These are phyloP conservation scores for Nothobranchius kuhntae DNA, from an alignment of 2,113 vertebrate species.

Conservation along the genomic window DNA sequence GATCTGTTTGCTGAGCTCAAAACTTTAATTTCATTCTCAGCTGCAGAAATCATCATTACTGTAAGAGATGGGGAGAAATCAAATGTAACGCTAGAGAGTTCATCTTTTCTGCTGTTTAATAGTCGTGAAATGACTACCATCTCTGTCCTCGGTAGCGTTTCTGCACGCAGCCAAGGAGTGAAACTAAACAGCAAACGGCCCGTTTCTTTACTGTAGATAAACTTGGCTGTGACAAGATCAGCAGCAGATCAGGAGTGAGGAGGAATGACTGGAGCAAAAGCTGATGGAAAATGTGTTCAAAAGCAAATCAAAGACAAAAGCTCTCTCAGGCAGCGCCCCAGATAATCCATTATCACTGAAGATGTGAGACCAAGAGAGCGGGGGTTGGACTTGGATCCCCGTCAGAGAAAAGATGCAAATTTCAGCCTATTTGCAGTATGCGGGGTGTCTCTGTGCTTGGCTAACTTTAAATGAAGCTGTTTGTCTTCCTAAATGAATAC, in stretches of 20 bases:
- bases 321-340: conserved; percentile 35
- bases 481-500: conserved; percentile 71
- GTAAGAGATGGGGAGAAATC: conserved; percentile 31
- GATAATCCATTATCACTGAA: conserved; percentile 58
- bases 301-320: conserved; percentile 54
- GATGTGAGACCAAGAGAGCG: conserved; percentile 27
- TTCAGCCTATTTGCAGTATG: conserved; percentile 44
- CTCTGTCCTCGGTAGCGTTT: conserved; percentile 2
- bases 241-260: conserved; percentile 30
- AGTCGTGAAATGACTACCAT: conserved; percentile 35
- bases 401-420: conserved; percentile 54
- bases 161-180: conserved; percentile 19
- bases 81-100: conserved; percentile 22
- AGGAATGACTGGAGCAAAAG: conserved; percentile 34
- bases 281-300: conserved; percentile 36
- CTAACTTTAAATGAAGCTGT: conserved; percentile 68
- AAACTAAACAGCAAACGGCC: conserved; percentile 35
- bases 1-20: conserved; percentile 23
- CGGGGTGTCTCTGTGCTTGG: conserved; percentile 55
- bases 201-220: conserved; percentile 35
- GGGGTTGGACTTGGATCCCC: conserved; percentile 8
- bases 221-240: conserved; percentile 44
- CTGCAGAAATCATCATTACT: conserved; percentile 29
- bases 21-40: conserved; percentile 38
- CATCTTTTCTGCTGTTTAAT: conserved; percentile 34